These are phyloP conservation scores for Lochmaea crataegi DNA, from an alignment of 2,888 invertebrate genomes.

Conservation along the genomic window DNA sequence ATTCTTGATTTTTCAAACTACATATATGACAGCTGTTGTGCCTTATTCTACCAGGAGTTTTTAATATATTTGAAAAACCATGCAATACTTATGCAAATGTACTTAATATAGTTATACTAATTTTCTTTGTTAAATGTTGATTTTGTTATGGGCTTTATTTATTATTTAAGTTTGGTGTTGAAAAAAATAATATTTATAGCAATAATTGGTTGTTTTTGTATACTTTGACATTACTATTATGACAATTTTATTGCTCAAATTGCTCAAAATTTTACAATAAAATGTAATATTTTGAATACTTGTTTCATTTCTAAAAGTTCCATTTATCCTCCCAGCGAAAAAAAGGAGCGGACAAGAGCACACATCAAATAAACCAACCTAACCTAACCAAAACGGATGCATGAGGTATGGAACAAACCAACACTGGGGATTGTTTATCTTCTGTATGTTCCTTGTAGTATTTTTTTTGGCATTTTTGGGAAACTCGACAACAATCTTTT, in stretches of 20 bases:
- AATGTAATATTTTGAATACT: background rate
- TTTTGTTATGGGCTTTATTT: background rate
- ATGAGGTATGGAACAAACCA: background rate
- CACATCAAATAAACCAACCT: too few relatives aligned
- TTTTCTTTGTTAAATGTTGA: conserved; percentile 2
- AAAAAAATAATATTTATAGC: background rate
- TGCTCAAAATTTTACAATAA: conserved; percentile 22
- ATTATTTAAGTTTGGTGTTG: background rate
- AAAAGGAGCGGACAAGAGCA: background rate
- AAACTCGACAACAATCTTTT: too few relatives aligned
- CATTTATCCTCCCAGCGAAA: background rate
- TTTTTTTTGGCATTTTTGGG: too few relatives aligned
- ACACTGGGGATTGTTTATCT: too few relatives aligned
- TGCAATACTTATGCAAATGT: background rate
- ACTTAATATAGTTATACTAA: background rate
- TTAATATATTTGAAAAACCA: conserved; percentile 2
- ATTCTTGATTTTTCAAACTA: background rate
- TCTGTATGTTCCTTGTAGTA: too few relatives aligned
- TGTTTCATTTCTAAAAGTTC: background rate
- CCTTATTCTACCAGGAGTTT: background rate
- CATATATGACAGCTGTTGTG: background rate
- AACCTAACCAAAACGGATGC: background rate
- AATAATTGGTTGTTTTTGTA: background rate
- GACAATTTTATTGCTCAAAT: conserved; percentile 8
- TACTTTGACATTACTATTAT: conserved; percentile 7